Conservation (phyloP, 2,113 vertebrate genomes). For the Lagopus muta region DNA sequence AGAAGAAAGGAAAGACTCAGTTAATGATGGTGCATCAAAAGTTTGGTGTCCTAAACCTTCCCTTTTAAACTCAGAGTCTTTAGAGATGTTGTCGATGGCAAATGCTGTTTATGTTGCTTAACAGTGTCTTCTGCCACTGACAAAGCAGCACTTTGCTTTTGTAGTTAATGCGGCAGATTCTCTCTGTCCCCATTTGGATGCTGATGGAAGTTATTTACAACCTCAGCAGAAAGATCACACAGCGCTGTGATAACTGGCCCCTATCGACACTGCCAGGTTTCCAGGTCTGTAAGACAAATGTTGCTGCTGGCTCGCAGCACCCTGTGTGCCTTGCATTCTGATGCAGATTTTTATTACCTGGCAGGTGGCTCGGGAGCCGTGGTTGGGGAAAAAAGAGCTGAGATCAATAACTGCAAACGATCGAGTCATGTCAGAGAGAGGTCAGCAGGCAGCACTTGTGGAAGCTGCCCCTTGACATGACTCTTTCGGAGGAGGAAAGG, state of each 20-base stretch:
- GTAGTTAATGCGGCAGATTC: not conserved
- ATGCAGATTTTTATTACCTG: constrained; percentile 60
- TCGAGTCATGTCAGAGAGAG: not conserved
- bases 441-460: not conserved
- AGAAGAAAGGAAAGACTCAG: not conserved
- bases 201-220: constrained; percentile 45
- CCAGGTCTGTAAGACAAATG: constrained; percentile 37
- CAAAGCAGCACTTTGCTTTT: constrained; percentile 2
- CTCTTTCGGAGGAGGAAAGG: rapidly evolving
- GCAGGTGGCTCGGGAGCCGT: not conserved
- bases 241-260: not conserved
- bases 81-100: not conserved
- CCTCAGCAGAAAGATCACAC: constrained; percentile 48
- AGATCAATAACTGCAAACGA: not conserved
- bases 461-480: constrained; percentile 11
- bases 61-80: not conserved
- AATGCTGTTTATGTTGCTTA: constrained; percentile 10
- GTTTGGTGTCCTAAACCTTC: not conserved
- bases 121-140: not conserved
- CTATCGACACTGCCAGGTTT: not conserved
- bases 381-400: not conserved
- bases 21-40: not conserved
- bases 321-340: constrained; percentile 30
- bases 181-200: not conserved
- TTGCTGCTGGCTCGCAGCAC: not conserved